These are phyloP conservation scores for Macrosteles quadrilineatus DNA, from an alignment of 1,140 invertebrate genomes.

Conservation along the genomic window DNA sequence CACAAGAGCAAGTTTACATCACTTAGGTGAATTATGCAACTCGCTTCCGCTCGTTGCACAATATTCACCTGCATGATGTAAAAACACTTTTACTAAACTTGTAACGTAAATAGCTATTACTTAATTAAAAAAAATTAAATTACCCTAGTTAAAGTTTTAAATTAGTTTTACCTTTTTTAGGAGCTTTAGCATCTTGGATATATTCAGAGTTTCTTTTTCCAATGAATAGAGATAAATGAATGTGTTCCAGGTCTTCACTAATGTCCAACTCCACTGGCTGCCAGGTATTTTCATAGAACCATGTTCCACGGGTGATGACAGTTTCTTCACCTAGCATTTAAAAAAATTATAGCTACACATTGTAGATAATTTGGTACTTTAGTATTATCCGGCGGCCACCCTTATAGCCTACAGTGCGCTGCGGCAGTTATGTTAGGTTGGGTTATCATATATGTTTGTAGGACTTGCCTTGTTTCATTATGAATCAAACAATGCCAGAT, in stretches of 20 bases:
- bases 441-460: too few species aligned
- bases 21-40: too few species aligned
- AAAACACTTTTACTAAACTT: too few species aligned
- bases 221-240: constrained; percentile 59
- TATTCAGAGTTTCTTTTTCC: constrained; percentile 48
- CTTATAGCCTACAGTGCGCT: background rate
- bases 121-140: too few species aligned
- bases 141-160: too few species aligned
- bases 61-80: too few species aligned
- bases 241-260: constrained; percentile 62
- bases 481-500: too few species aligned
- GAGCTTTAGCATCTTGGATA: constrained; percentile 39
- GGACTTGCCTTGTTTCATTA: too few species aligned
- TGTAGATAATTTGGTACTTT: constrained; percentile 1
- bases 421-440: too few species aligned
- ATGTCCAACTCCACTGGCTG: constrained; percentile 64
- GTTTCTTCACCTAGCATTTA: constrained; percentile 56
- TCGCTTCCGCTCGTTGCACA: too few species aligned
- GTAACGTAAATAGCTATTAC: too few species aligned
- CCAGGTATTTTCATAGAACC: constrained; percentile 72
- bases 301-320: constrained; percentile 63
- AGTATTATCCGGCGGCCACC: background rate
- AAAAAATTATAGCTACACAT: background rate
- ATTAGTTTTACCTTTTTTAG: constrained; percentile 43
- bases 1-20: too few species aligned